Conservation (phyloP, 2,113 vertebrate species). For the Tachysurus vachellii region DNA sequence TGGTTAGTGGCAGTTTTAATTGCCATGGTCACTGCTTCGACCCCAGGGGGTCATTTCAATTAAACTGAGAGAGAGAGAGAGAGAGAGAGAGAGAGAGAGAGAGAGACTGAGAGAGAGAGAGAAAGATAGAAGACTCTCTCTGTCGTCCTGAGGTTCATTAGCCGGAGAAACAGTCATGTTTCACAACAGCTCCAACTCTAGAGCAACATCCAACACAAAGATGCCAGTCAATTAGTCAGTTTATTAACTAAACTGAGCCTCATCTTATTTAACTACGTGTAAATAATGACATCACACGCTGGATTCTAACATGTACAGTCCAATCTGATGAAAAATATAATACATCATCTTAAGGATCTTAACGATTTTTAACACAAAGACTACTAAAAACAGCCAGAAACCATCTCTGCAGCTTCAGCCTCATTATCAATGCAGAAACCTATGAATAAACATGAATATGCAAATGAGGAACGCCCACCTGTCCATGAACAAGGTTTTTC, state of each 20-base stretch:
- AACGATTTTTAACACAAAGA: neutral
- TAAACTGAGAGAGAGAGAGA: slow-evolving; percentile 39
- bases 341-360: neutral
- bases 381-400: no score
- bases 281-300: slow-evolving; percentile 3
- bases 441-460: neutral
- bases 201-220: neutral
- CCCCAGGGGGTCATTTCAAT: slow-evolving; percentile 52
- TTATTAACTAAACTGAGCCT: neutral
- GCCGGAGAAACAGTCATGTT: neutral
- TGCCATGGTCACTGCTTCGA: slow-evolving; percentile 54
- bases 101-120: slow-evolving; percentile 17
- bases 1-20: slow-evolving; percentile 61
- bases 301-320: neutral
- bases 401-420: neutral
- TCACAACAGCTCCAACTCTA: neutral
- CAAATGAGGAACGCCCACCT: neutral
- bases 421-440: neutral
- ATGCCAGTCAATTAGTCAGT: slow-evolving; percentile 17
- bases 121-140: slow-evolving; percentile 29
- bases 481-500: neutral
- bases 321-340: neutral
- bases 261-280: neutral
- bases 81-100: neutral
- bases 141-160: slow-evolving; percentile 27